Conservation (phyloP, 2,113 vertebrate genomes). For the Hyaena hyaena region DNA sequence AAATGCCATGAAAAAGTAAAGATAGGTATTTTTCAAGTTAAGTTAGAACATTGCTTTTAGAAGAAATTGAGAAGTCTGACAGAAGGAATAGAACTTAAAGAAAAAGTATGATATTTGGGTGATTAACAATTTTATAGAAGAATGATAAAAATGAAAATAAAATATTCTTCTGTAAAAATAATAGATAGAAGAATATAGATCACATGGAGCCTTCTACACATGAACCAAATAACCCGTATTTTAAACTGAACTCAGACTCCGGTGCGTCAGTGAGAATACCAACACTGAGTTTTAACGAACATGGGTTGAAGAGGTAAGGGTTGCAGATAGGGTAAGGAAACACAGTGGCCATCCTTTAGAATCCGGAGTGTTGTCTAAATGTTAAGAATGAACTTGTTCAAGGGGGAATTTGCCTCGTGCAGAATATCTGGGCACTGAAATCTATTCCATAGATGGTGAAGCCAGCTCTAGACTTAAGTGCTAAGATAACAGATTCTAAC, state of each 20-base stretch:
- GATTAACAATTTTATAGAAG: neutral
- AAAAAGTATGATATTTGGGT: neutral
- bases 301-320: rapidly evolving
- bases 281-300: neutral
- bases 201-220: neutral
- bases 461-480: neutral
- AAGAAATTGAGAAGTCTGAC: neutral
- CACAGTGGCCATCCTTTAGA: neutral
- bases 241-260: neutral
- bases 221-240: neutral
- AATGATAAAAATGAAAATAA: neutral
- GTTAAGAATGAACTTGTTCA: neutral
- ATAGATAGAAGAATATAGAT: neutral
- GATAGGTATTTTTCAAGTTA: neutral
- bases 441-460: neutral
- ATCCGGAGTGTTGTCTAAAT: neutral
- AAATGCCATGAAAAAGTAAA: neutral
- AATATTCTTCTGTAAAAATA: neutral
- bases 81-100: neutral
- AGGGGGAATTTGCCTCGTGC: neutral
- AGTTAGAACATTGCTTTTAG: neutral
- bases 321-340: rapidly evolving
- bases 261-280: neutral
- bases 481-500: neutral
- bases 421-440: neutral